These are phyloP conservation scores for Eilema griseolum DNA, from an alignment of 2,888 invertebrate species.

Conservation along the genomic window DNA sequence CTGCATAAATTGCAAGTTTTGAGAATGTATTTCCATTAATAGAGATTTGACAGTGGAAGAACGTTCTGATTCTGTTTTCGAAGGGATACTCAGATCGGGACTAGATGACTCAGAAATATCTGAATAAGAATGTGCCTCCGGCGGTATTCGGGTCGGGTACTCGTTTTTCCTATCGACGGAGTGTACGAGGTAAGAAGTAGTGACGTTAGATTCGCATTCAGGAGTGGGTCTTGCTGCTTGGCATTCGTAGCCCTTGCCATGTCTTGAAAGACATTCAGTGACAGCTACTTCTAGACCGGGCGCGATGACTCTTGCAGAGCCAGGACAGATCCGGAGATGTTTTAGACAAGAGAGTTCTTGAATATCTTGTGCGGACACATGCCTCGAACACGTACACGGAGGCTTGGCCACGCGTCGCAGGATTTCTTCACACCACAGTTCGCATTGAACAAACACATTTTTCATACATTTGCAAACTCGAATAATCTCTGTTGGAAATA, in stretches of 20 bases:
- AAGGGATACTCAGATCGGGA: neutral
- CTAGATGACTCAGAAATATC: neutral
- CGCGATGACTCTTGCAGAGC: conserved; percentile 52
- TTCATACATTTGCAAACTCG: conserved; percentile 81
- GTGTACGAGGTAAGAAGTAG: conserved; percentile 65
- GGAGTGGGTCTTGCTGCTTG: conserved; percentile 55
- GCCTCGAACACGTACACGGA: conserved; percentile 73
- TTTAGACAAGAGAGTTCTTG: conserved; percentile 60
- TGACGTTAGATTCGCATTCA: conserved; percentile 51
- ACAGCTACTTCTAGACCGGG: conserved; percentile 66
- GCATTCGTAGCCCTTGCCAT: conserved; percentile 45
- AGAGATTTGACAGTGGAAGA: conserved; percentile 22
- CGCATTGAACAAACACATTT: conserved; percentile 79
- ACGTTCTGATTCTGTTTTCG: conserved; percentile 5
- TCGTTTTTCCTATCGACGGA: conserved; percentile 43
- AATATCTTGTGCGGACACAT: conserved; percentile 65
- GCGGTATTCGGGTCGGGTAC: conserved; percentile 17
- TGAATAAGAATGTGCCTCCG: conserved; percentile 18
- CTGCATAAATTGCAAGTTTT: conserved; percentile 24
- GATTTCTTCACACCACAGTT: conserved; percentile 79
- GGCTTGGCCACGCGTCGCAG: conserved; percentile 71
- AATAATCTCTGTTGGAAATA: conserved; percentile 61
- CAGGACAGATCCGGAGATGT: conserved; percentile 49
- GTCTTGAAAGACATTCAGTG: conserved; percentile 61
- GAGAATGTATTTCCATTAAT: conserved; percentile 29